Percentiles rank a stretch among this genome's conserved stretches.
Conservation (phyloP, 2,888 invertebrate genomes). For the Dynastes grantii region DNA sequence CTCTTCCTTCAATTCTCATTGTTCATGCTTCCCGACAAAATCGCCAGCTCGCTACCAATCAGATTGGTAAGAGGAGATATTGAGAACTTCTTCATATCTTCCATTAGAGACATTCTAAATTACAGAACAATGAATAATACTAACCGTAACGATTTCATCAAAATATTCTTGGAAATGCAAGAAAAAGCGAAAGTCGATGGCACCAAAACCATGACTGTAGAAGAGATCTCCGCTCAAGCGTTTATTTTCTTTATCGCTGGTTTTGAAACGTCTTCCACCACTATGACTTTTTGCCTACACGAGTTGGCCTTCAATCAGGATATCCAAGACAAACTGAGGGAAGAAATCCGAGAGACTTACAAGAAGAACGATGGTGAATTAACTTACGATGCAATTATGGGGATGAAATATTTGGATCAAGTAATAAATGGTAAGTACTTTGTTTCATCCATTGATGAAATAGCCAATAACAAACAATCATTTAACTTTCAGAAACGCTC, state of each 20-base stretch:
- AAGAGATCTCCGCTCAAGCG: constrained; percentile 63
- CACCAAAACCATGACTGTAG: constrained; percentile 24
- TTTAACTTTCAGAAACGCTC: constrained; percentile 36
- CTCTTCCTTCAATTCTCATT: background rate
- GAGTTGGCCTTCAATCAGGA: constrained; percentile 67
- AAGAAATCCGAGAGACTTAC: constrained; percentile 65
- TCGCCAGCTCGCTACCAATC: background rate
- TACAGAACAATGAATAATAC: constrained; percentile 53
- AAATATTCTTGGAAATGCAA: constrained; percentile 61
- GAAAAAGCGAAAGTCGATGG: constrained; percentile 50
- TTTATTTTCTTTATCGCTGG: constrained; percentile 70
- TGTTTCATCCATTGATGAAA: background rate
- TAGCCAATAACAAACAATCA: no score
- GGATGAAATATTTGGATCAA: constrained; percentile 70
- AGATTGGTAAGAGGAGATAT: background rate
- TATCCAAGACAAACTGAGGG: constrained; percentile 68
- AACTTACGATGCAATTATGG: constrained; percentile 68
- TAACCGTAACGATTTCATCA: constrained; percentile 65
- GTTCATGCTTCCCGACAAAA: background rate
- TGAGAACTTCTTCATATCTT: background rate
- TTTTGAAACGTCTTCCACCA: constrained; percentile 69
- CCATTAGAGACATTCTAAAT: constrained; percentile 59
- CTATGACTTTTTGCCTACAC: constrained; percentile 66
- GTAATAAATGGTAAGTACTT: constrained; percentile 64
- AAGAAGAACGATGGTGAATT: constrained; percentile 63